Conservation (phyloP, 2,888 invertebrate genomes). For the Cephus runcator region DNA sequence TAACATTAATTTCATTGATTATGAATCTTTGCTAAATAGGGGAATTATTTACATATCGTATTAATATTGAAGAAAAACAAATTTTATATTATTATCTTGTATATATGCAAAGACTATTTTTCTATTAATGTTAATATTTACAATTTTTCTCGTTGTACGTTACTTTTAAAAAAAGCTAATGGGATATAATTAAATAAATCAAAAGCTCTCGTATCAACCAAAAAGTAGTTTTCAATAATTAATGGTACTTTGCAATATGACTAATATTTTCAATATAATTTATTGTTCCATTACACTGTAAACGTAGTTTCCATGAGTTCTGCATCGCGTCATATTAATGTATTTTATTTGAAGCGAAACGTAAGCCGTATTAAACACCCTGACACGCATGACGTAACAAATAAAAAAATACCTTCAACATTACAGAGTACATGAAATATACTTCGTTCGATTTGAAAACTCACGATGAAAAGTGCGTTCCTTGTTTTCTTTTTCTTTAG, state of each 20-base stretch:
- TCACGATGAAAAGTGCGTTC: too few species aligned
- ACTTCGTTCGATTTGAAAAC: too few species aligned
- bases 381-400: not conserved
- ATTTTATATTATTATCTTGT: not conserved
- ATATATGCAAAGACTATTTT: too few species aligned
- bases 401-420: too few species aligned
- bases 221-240: too few species aligned
- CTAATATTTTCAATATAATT: conserved; percentile 33
- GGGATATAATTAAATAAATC: too few species aligned
- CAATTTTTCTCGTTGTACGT: too few species aligned
- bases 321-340: not conserved
- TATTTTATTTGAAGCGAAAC: conserved; percentile 16
- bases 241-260: too few species aligned
- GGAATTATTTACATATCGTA: not conserved
- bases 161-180: too few species aligned
- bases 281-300: conserved; percentile 47
- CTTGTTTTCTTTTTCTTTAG: not conserved
- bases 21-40: not conserved
- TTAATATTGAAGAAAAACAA: not conserved
- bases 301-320: conserved; percentile 32
- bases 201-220: too few species aligned
- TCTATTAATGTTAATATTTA: too few species aligned
- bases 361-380: conserved; percentile 1
- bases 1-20: not conserved
- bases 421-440: too few species aligned